Evolutionary conservation across 1,140 invertebrate genomes (phyloP), one percentile per base, ranked within the genome.

Genomic region (Nasonia giraulti): DNA sequence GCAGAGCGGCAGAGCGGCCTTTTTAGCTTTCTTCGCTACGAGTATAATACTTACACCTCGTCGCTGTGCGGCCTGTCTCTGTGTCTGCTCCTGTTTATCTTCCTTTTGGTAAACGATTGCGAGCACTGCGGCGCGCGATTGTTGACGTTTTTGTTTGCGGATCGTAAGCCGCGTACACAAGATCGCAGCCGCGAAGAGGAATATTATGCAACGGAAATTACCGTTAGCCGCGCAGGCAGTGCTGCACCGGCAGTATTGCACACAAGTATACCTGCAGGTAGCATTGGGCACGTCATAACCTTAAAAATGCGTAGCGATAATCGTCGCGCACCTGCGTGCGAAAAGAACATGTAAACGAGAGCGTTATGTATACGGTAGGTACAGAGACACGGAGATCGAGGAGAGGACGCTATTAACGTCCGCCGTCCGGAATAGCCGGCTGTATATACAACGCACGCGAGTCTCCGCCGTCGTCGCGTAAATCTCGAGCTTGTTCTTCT

Each of bases 381-480:
- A 44, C 7, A 33, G 68, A 71, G 27, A 33, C 27, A 71, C 68
- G 68, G 27, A 23, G 55, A 62, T 31, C 75, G 77, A 79, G 33
- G 77, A 66, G 55, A 66, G n/a, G 81, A 66, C 81, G 81, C 81
- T 76, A 83, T 83, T 83, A 83, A 66, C 74, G 81, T 76, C 50
- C 81, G 74, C 74, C 81, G 74, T 83, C 44, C 81, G 81, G 81
- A 83, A 83, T 83, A 83, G 81, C 81, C 74, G 74, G 7, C 14
- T 62, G 55, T 62, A 62, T 62, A 62, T 62, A 62, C 55, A 62
- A 62, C 55, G 23, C 17, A n/a, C 66, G 23, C 66, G 27, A 62
- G 55, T 62, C 55, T 62, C 55, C 55, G 55, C 17, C 55, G 55
- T n/a, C 20, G 55, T 62, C 55, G 55, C 55, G 20, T n/a, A 62